These are phyloP conservation scores for Ganaspis brasiliensis DNA, from an alignment of 2,888 invertebrate species.

Conservation along the genomic window DNA sequence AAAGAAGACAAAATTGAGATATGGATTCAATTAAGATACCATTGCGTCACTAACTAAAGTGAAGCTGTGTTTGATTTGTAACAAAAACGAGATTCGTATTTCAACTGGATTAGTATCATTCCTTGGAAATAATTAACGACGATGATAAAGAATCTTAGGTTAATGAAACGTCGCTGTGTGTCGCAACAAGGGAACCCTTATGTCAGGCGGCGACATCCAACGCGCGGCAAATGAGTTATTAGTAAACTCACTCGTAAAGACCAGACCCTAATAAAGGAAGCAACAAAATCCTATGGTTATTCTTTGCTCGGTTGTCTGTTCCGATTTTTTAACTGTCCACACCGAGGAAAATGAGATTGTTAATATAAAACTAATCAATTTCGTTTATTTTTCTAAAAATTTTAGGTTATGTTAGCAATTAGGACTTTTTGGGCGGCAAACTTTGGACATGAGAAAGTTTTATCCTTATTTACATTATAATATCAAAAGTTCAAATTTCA, in stretches of 20 bases:
- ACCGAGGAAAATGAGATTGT: no score
- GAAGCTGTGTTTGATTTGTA: not conserved
- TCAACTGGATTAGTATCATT: slow-evolving; percentile 55
- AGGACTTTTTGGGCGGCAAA: no score
- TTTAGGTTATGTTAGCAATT: no score
- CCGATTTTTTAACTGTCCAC: slow-evolving; percentile 55
- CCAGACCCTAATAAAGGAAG: slow-evolving; percentile 62
- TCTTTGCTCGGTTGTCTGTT: slow-evolving; percentile 62
- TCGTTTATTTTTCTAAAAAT: no score
- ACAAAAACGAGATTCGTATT: not conserved
- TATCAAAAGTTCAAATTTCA: no score
- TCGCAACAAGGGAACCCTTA: slow-evolving; percentile 65
- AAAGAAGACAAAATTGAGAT: no score
- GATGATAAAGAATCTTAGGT: slow-evolving; percentile 70
- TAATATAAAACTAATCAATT: no score
- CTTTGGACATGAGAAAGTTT: no score
- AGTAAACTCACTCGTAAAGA: slow-evolving; percentile 66
- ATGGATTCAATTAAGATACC: no score
- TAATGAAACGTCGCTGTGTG: slow-evolving; percentile 70
- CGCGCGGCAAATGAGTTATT: slow-evolving; percentile 70
- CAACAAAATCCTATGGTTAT: slow-evolving; percentile 66
- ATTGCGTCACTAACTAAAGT: no score
- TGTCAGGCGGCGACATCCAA: slow-evolving; percentile 71
- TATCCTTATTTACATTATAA: no score
- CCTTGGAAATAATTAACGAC: slow-evolving; percentile 67